A percentile compares a stretch with the other conserved stretches of the same genome.
Evolutionary conservation across 53 echinoderm and acorn worm species (phyloP).

Genomic region (Astropecten irregularis): DNA sequence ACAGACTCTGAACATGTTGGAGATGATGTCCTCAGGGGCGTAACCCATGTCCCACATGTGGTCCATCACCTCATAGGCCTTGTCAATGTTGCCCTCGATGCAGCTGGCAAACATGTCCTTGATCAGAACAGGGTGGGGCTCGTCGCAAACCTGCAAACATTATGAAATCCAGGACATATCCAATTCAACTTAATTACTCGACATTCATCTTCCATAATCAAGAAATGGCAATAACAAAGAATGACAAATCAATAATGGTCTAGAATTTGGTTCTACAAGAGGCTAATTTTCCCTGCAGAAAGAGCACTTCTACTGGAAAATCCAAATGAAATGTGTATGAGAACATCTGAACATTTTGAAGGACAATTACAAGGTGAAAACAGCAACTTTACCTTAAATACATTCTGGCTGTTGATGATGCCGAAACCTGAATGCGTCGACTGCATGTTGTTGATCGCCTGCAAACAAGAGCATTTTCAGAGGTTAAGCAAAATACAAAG

Average conservation of each 20-base stretch:
- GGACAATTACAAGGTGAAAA: too few relatives aligned
- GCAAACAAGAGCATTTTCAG: constrained; percentile 24
- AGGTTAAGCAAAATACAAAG: too few relatives aligned
- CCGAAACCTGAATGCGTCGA: constrained; percentile 95
- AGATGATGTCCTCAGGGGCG: constrained; percentile 92
- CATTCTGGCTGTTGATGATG: constrained; percentile 84
- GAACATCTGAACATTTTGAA: too few relatives aligned
- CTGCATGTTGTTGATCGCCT: constrained; percentile 96
- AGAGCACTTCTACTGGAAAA: too few relatives aligned
- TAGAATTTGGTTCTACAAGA: too few relatives aligned
- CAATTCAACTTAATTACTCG: too few relatives aligned
- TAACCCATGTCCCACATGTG: constrained; percentile 97
- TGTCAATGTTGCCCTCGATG: constrained; percentile 87
- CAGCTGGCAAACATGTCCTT: constrained; percentile 89
- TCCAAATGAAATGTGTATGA: too few relatives aligned
- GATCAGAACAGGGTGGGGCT: constrained; percentile 97
- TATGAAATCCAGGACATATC: too few relatives aligned
- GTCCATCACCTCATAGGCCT: constrained; percentile 87
- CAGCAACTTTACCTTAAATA: constrained; percentile 99
- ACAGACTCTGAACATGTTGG: constrained; percentile 88
- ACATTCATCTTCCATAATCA: background rate
- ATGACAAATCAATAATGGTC: too few relatives aligned
- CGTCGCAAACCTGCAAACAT: constrained; percentile 93
- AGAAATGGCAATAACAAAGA: too few relatives aligned
- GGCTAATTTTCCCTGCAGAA: too few relatives aligned